A percentile compares a stretch with the other conserved stretches of the same genome.
Conservation (phyloP, 1,140 invertebrate species). For the Solenopsis fugax region DNA sequence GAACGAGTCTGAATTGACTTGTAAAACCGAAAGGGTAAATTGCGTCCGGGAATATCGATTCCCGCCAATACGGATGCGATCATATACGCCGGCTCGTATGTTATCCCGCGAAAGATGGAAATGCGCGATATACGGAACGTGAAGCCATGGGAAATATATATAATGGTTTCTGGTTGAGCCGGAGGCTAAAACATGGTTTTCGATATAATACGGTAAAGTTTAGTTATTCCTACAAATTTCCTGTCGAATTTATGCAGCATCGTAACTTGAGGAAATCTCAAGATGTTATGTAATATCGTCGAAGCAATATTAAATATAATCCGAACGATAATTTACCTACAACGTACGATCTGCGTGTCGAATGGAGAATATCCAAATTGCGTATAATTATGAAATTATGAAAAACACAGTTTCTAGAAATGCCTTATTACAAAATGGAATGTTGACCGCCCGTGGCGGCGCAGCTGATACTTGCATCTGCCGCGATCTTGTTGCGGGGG, state of each 20-base stretch:
- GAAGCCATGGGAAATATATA: slow-evolving; percentile 41
- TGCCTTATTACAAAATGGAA: not conserved
- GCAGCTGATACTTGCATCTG: slow-evolving; percentile 79
- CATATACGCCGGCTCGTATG: slow-evolving; percentile 9
- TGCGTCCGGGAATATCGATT: slow-evolving; percentile 41
- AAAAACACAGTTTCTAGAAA: not conserved
- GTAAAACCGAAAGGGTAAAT: slow-evolving; percentile 54
- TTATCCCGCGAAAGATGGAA: slow-evolving; percentile 32
- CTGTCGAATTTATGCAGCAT: not conserved
- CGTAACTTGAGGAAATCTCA: not conserved
- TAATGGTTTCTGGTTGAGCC: not conserved
- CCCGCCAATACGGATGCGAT: slow-evolving; percentile 2
- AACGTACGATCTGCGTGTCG: not conserved
- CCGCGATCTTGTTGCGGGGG: slow-evolving; percentile 65
- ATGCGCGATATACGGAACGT: slow-evolving; percentile 1
- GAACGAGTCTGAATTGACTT: slow-evolving; percentile 53
- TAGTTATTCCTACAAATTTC: not conserved
- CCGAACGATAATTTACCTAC: not conserved
- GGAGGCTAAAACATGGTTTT: not conserved
- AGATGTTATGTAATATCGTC: not conserved
- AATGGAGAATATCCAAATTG: not conserved
- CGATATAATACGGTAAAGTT: not conserved
- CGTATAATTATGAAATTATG: not conserved
- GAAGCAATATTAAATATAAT: slow-evolving; percentile 19
- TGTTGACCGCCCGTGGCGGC: slow-evolving; percentile 31